phyloP scores from a whole-genome alignment of 2,797 vertebrate genomes.

The Cuculus canorus region DNA sequence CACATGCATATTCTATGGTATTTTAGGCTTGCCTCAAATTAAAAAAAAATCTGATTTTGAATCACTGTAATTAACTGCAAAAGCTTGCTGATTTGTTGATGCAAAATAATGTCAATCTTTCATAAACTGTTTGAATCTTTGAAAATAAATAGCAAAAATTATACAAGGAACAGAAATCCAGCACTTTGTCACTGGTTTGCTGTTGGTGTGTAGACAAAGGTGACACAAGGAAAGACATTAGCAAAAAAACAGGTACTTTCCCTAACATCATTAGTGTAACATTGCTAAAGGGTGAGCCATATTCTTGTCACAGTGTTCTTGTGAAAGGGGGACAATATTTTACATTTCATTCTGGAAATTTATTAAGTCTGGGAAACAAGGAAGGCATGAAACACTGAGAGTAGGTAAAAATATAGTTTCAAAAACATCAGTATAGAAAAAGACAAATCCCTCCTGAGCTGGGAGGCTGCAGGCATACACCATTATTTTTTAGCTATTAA shows the following conservation, averaged over 20 bases:
- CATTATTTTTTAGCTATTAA: conserved; percentile 15
- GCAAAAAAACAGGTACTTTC: accelerated
- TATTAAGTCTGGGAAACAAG: background rate
- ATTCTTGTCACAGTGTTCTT: background rate
- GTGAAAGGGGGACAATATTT: background rate
- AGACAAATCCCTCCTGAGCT: background rate
- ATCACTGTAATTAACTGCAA: conserved; percentile 77
- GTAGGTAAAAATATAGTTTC: background rate
- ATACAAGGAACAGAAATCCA: background rate
- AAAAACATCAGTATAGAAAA: background rate
- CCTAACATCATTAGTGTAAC: background rate
- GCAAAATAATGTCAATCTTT: conserved; percentile 67
- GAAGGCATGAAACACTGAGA: background rate
- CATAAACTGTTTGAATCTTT: conserved; percentile 62
- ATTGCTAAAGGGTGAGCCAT: background rate
- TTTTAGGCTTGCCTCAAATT: conserved; percentile 68
- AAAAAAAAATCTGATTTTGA: conserved; percentile 54
- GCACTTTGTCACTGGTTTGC: background rate
- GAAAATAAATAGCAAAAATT: conserved; percentile 59
- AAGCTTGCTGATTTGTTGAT: conserved; percentile 70
- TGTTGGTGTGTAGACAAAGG: background rate
- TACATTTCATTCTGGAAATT: background rate
- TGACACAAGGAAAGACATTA: background rate
- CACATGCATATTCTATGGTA: conserved; percentile 67
- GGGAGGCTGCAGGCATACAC: background rate